These are phyloP conservation scores for Holocentrus rufus DNA, from an alignment of 2,797 vertebrate genomes.

Conservation along the genomic window DNA sequence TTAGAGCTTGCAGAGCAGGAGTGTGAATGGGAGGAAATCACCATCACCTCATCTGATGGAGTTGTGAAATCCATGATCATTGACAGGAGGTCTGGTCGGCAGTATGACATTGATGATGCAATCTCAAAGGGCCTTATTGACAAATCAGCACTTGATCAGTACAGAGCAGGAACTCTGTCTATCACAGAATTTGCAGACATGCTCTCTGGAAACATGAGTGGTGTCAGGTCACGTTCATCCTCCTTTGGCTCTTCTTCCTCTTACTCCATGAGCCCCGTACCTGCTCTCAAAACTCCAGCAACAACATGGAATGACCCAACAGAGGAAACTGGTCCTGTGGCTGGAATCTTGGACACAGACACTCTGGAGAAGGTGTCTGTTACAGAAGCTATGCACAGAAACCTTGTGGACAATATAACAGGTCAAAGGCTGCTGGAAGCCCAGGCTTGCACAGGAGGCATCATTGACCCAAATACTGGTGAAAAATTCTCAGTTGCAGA, in stretches of 20 bases:
- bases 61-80: constrained; percentile 97
- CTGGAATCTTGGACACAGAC: constrained; percentile 96
- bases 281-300: constrained; percentile 81
- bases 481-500: constrained; percentile 90
- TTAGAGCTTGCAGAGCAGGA: constrained; percentile 95
- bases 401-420: constrained; percentile 96
- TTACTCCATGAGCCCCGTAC: constrained; percentile 85
- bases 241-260: constrained; percentile 95
- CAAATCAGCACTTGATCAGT: constrained; percentile 93
- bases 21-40: constrained; percentile 99
- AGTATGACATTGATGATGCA: constrained; percentile 97
- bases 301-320: constrained; percentile 91
- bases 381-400: constrained; percentile 96
- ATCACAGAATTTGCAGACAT: constrained; percentile 99
- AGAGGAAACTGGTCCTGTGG: constrained; percentile 94
- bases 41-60: constrained; percentile 94
- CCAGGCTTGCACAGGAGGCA: constrained; percentile 97
- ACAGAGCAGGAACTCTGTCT: constrained; percentile 92
- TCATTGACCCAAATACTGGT: constrained; percentile 92
- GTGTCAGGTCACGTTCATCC: constrained; percentile 91
- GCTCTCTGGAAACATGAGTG: constrained; percentile 92
- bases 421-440: constrained; percentile 95
- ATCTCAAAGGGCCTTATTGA: constrained; percentile 91
- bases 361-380: constrained; percentile 97
- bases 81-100: constrained; percentile 93